phyloP scores from a whole-genome alignment of 2,797 vertebrate genomes.

The Schizopygopsis pylzovi region DNA sequence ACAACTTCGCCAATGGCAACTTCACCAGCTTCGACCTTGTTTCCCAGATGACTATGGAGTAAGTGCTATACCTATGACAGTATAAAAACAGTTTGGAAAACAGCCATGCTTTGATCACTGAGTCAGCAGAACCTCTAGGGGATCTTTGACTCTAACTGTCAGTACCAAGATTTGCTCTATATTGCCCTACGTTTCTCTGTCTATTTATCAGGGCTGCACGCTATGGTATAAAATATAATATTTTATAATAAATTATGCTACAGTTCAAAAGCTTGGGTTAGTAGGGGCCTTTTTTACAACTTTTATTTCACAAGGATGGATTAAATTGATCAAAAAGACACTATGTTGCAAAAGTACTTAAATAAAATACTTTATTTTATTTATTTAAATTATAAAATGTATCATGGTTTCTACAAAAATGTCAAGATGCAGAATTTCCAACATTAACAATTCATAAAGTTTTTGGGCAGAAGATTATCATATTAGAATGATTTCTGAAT shows the following conservation, averaged over 20 bases:
- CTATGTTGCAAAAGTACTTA: neutral
- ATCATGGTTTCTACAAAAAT: neutral
- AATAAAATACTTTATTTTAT: neutral
- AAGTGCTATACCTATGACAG: constrained; percentile 71
- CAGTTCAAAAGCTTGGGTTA: neutral
- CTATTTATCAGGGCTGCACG: constrained; percentile 6
- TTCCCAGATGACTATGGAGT: constrained; percentile 99
- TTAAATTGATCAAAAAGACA: neutral
- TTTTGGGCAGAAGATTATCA: neutral
- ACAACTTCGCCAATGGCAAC: constrained; percentile 91
- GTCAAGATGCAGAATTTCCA: neutral
- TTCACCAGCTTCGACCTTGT: constrained; percentile 95
- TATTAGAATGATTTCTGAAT: neutral
- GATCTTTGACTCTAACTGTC: constrained; percentile 34
- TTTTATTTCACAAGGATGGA: neutral
- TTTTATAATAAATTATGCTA: neutral
- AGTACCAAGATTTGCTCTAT: constrained; percentile 8
- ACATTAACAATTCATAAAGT: neutral
- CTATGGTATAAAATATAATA: neutral
- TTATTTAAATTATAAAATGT: neutral
- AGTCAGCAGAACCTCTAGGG: constrained; percentile 38
- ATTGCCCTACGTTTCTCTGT: constrained; percentile 28
- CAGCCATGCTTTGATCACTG: constrained; percentile 36
- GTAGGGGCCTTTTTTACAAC: neutral
- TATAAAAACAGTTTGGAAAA: constrained; percentile 17